These are phyloP conservation scores for Porites cylindrica DNA, from an alignment of 92 coral and sea anemone species.

Conservation along the genomic window DNA sequence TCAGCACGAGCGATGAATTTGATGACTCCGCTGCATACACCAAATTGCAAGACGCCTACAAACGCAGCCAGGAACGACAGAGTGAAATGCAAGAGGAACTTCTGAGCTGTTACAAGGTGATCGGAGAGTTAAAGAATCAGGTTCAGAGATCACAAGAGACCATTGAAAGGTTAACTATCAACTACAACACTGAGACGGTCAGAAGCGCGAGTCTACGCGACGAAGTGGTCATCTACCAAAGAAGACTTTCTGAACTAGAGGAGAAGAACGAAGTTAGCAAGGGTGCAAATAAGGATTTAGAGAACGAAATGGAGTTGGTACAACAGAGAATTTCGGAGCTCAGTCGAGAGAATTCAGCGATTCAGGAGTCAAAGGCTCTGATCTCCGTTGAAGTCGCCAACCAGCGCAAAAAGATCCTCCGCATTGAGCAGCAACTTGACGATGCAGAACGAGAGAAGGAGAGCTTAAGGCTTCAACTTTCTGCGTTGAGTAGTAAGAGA, in stretches of 20 bases:
- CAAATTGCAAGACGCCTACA: slow-evolving; percentile 91
- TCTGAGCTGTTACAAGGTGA: slow-evolving; percentile 84
- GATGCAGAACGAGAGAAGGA: slow-evolving; percentile 85
- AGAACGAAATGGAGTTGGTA: slow-evolving; percentile 86
- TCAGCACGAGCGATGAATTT: slow-evolving; percentile 76
- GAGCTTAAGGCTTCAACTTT: slow-evolving; percentile 70
- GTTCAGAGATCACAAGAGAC: slow-evolving; percentile 75
- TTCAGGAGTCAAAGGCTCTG: slow-evolving; percentile 82
- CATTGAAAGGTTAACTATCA: slow-evolving; percentile 68
- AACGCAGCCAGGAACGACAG: slow-evolving; percentile 96
- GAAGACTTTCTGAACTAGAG: slow-evolving; percentile 93
- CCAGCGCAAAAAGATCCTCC: slow-evolving; percentile 66
- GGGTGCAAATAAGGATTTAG: slow-evolving; percentile 86
- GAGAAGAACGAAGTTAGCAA: slow-evolving; percentile 88
- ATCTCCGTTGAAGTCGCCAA: slow-evolving; percentile 78
- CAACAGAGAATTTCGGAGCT: slow-evolving; percentile 89
- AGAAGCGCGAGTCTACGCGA: slow-evolving; percentile 77
- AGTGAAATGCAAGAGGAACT: slow-evolving; percentile 94
- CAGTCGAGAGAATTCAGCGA: slow-evolving; percentile 71
- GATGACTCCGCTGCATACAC: slow-evolving; percentile 91
- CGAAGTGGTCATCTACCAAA: slow-evolving; percentile 86
- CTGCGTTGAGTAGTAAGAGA: slow-evolving; percentile 63
- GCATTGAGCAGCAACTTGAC: slow-evolving; percentile 79
- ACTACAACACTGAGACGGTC: slow-evolving; percentile 77
- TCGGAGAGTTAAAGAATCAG: slow-evolving; percentile 86